phyloP scores from a whole-genome alignment of 2,888 invertebrate genomes.

The Aporophyla nigra region DNA sequence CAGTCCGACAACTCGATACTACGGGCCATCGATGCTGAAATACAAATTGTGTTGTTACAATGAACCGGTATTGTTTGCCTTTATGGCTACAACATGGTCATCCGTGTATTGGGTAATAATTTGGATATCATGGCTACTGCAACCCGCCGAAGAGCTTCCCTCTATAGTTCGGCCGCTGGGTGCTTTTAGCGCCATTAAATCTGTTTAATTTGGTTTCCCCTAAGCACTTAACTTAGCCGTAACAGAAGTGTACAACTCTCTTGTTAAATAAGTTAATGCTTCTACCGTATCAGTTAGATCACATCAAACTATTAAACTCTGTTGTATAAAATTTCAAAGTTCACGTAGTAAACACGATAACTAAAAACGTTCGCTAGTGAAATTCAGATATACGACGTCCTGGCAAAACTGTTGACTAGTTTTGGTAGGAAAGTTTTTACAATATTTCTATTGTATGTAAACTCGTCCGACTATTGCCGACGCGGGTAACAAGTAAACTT shows the following conservation, averaged over 20 bases:
- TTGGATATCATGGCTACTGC: background rate
- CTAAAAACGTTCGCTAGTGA: constrained; percentile 41
- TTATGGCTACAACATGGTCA: constrained; percentile 12
- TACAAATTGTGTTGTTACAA: constrained; percentile 34
- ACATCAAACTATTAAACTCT: background rate
- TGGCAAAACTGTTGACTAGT: constrained; percentile 60
- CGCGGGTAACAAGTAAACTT: constrained; percentile 69
- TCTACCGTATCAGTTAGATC: background rate
- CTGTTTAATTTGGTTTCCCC: background rate
- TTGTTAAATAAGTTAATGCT: background rate
- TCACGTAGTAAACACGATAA: constrained; percentile 34
- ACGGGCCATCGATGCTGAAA: constrained; percentile 33
- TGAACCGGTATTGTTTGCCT: constrained; percentile 20
- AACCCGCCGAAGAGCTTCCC: background rate
- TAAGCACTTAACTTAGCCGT: background rate
- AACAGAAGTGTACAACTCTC: background rate
- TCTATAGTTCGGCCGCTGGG: background rate
- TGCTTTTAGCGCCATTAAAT: background rate
- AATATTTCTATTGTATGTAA: constrained; percentile 67
- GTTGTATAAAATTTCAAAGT: constrained; percentile 26
- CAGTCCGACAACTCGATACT: constrained; percentile 55
- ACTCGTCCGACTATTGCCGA: constrained; percentile 61
- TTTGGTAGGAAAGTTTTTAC: constrained; percentile 64
- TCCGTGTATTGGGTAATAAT: constrained; percentile 18
- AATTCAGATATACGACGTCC: constrained; percentile 45